These are phyloP conservation scores for Cladorhizidae sp. DNA, from an alignment of 37 sponge, comb jelly and placozoan genomes.

Conservation along the genomic window DNA sequence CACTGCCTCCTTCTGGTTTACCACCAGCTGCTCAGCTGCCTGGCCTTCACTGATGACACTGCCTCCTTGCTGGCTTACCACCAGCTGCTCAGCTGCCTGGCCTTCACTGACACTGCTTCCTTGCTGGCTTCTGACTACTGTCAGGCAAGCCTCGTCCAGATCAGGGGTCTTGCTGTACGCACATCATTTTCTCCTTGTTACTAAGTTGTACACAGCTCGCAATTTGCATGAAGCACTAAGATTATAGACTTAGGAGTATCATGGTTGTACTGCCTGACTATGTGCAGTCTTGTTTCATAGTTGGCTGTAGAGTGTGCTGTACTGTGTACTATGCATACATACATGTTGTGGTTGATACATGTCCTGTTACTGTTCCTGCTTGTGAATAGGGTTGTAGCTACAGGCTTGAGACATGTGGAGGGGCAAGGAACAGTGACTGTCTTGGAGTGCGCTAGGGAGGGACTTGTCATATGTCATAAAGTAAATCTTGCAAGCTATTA, in stretches of 20 bases:
- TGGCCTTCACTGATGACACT: too few relatives aligned
- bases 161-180: conserved; percentile 57
- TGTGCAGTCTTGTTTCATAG: too few relatives aligned
- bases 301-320: too few relatives aligned
- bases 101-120: conserved; percentile 22
- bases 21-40: too few relatives aligned
- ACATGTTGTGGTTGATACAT: too few relatives aligned
- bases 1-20: conserved; percentile 34
- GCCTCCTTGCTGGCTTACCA: conserved; percentile 29
- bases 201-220: too few relatives aligned
- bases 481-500: too few relatives aligned
- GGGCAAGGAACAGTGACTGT: conserved; percentile 42
- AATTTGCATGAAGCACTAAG: too few relatives aligned
- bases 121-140: conserved; percentile 67
- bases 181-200: too few relatives aligned
- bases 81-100: conserved; percentile 45
- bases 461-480: conserved; percentile 48
- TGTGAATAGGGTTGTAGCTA: conserved; percentile 3
- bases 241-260: too few relatives aligned
- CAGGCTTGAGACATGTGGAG: conserved; percentile 27
- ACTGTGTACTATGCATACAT: neutral
- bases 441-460: conserved; percentile 37
- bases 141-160: conserved; percentile 62
- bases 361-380: neutral
- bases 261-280: too few relatives aligned